Base-by-base conservation (phyloP, 2,113 vertebrate genomes). In the Embiotoca jacksoni region DNA sequence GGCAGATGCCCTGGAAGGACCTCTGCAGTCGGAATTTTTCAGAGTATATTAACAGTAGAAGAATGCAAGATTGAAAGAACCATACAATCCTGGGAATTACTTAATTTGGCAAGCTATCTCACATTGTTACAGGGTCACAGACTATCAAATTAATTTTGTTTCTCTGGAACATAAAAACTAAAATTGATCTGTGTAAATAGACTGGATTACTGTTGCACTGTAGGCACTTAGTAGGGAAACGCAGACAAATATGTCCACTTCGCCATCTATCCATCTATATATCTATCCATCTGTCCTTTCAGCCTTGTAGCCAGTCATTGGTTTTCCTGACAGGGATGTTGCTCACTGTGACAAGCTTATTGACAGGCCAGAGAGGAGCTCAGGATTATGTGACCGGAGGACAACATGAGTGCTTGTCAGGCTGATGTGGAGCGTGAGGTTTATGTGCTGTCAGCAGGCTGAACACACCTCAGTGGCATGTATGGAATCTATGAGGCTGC, bases 171-270 rank as follows among this genome's bases (percentile, higher is more conserved):
- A 76, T 4, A 50, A 59, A 71, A 71, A 62, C 63, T 70, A 80
- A 83, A 85, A 88, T 79, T 73, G 81, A 88, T 85, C 72, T 58
- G 41, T 75, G 70, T 75, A 77, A 85, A 85, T 72, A 55, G 81
- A 80, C 81, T 58, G 65, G 62, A 80, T 81, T 77, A 63, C 71
- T 77, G 68, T 75, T 68, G 47, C 69, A 23, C 77, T 58, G n/a
- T 52, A 81, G 68, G 65, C 50, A 64, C 49, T 23, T 7, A 36
- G 33, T 23, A 1, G 62, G 64, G 56, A 53, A 78, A 59, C 75
- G 50, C 66, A 49, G 66, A 67, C 32, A 23, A 78, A 83, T 75
- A 57, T 63, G 80, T 75, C 78, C 77, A 74, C 59, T 84, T 78
- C 85, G 80, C 82, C 69, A 50, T 75, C 80, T 57, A 41, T 79